Conservation (phyloP, 2,888 invertebrate species). For the Laspeyria flexula region DNA sequence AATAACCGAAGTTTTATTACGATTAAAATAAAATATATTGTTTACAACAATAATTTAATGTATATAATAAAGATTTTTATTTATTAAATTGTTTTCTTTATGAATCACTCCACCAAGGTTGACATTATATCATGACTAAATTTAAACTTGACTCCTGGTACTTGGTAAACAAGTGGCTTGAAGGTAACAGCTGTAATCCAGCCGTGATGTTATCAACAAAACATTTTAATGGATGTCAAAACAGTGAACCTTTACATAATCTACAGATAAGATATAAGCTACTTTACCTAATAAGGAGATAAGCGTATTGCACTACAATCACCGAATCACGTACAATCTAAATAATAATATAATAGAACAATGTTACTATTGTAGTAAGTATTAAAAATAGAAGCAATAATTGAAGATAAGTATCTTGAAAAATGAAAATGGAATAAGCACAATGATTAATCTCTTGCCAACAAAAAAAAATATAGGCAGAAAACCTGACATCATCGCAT, state of each 20-base stretch:
- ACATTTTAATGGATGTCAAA: constrained; percentile 9
- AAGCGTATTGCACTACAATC: too few relatives aligned
- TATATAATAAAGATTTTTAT: constrained; percentile 85
- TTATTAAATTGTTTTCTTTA: constrained; percentile 60
- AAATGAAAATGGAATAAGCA: too few relatives aligned
- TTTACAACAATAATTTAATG: constrained; percentile 82
- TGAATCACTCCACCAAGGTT: constrained; percentile 13
- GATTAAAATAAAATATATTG: constrained; percentile 59
- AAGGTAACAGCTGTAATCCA: constrained; percentile 20
- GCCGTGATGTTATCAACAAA: constrained; percentile 23
- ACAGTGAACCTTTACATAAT: constrained; percentile 25
- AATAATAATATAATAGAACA: too few relatives aligned
- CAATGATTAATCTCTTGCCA: constrained; percentile 17
- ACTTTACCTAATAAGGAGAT: not conserved
- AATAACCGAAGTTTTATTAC: constrained; percentile 79
- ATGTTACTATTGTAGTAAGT: too few relatives aligned
- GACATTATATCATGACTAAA: constrained; percentile 18
- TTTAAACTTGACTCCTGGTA: constrained; percentile 6
- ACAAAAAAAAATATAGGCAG: constrained; percentile 23
- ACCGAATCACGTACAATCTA: too few relatives aligned
- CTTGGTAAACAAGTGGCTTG: constrained; percentile 15
- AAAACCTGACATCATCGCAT: constrained; percentile 70
- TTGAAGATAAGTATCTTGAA: too few relatives aligned
- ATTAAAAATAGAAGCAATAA: too few relatives aligned
- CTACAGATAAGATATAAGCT: constrained; percentile 23